phyloP scores from a whole-genome alignment of 2,113 vertebrate genomes.

The Picathartes gymnocephalus region DNA sequence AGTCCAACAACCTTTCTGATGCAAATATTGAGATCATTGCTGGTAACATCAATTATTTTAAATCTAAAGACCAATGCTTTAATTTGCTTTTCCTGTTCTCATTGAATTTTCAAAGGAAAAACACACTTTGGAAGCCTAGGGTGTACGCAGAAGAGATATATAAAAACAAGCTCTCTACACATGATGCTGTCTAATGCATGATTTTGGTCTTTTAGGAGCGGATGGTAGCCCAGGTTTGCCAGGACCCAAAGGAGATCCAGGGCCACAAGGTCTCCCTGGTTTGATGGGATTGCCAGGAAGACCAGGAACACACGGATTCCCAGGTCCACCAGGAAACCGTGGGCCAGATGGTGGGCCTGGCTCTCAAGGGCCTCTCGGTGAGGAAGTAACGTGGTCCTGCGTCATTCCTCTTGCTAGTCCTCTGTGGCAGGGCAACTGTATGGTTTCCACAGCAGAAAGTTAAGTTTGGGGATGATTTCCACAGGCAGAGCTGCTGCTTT shows the following conservation, averaged over 20 bases:
- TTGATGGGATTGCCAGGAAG: slow-evolving; percentile 63
- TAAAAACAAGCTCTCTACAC: not conserved
- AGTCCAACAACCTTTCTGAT: not conserved
- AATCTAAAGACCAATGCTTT: not conserved
- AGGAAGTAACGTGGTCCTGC: not conserved
- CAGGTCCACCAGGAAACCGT: slow-evolving; percentile 78
- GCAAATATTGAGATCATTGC: not conserved
- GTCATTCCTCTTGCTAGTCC: not conserved
- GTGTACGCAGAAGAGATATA: not conserved
- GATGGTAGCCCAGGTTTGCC: slow-evolving; percentile 83
- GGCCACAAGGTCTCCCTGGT: slow-evolving; percentile 73
- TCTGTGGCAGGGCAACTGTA: not conserved
- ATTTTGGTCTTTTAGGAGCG: slow-evolving; percentile 67
- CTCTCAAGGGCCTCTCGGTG: slow-evolving; percentile 63
- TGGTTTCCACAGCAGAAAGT: not conserved
- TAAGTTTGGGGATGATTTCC: not conserved
- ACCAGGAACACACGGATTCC: slow-evolving; percentile 74
- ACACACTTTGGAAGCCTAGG: not conserved
- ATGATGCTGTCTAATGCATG: not conserved
- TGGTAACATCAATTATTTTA: not conserved
- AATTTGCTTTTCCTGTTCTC: not conserved
- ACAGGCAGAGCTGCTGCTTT: not conserved
- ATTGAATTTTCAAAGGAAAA: not conserved
- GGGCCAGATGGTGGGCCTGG: slow-evolving; percentile 67
- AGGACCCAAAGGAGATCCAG: slow-evolving; percentile 81